Conservation (phyloP, 1,140 invertebrate species). For the Calephelis nemesis region DNA sequence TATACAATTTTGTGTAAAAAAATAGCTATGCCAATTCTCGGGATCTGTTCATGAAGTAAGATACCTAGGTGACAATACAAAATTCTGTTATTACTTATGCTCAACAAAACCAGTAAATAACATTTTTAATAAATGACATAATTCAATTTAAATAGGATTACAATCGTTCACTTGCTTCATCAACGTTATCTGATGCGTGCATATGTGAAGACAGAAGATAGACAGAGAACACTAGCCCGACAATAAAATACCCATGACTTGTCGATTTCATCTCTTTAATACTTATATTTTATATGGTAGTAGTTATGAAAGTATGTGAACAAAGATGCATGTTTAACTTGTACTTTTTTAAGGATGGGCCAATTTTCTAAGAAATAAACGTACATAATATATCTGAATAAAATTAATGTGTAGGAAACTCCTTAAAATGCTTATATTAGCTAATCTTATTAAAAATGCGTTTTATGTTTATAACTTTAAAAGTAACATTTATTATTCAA, state of each 20-base stretch:
- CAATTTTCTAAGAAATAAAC: no score
- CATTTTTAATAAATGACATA: no score
- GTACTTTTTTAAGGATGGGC: no score
- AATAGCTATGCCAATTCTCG: constrained; percentile 3
- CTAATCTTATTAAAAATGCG: no score
- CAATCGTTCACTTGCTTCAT: not conserved
- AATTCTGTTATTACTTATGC: no score
- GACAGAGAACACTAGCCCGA: not conserved
- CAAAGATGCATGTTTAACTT: not conserved
- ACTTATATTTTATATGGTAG: not conserved
- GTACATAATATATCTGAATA: no score
- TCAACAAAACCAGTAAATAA: no score
- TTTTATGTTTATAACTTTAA: no score
- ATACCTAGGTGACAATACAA: not conserved
- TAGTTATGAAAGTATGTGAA: not conserved
- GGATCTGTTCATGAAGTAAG: constrained; percentile 3
- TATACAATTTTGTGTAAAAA: not conserved
- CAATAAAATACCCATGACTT: not conserved
- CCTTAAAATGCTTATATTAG: no score
- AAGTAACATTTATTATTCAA: no score
- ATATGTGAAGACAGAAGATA: not conserved
- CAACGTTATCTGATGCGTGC: not conserved
- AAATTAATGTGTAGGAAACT: no score
- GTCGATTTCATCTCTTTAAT: not conserved
- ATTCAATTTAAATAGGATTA: no score